Conservation (phyloP, 2,888 invertebrate genomes). For the Strigamia crassipes region DNA sequence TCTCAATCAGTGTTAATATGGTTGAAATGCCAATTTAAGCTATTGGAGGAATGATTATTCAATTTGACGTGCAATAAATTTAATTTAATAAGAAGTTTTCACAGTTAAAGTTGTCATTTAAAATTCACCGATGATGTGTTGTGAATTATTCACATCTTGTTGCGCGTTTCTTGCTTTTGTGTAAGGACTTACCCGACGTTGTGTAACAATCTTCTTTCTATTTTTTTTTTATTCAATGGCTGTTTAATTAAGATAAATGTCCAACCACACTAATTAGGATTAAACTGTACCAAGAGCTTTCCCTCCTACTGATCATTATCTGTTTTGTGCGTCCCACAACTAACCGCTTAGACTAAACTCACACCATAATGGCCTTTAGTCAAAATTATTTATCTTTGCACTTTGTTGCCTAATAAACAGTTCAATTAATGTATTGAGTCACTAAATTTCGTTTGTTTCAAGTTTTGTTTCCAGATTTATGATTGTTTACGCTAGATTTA, state of each 20-base stretch:
- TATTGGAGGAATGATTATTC: neutral
- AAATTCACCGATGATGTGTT: neutral
- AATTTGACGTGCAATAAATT: neutral
- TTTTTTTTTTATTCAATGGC: neutral
- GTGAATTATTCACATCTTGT: neutral
- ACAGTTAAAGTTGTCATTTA: neutral
- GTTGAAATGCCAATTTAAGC: neutral
- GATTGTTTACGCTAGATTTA: no score
- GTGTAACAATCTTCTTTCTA: neutral
- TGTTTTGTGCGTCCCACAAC: constrained; percentile 28
- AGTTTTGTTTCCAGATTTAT: no score
- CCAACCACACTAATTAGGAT: constrained; percentile 39
- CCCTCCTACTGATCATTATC: constrained; percentile 15
- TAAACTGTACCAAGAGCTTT: constrained; percentile 34
- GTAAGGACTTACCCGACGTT: neutral
- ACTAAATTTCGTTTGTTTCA: no score
- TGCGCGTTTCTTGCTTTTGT: neutral
- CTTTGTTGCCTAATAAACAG: neutral
- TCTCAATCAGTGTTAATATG: constrained; percentile 15
- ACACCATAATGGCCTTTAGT: neutral
- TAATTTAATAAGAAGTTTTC: neutral
- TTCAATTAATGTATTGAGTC: neutral
- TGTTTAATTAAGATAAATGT: constrained; percentile 38
- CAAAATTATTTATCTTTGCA: neutral
- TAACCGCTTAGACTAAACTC: constrained; percentile 11